Base-by-base conservation (phyloP, 2,888 invertebrate genomes). In the Drosophila neotestacea region DNA sequence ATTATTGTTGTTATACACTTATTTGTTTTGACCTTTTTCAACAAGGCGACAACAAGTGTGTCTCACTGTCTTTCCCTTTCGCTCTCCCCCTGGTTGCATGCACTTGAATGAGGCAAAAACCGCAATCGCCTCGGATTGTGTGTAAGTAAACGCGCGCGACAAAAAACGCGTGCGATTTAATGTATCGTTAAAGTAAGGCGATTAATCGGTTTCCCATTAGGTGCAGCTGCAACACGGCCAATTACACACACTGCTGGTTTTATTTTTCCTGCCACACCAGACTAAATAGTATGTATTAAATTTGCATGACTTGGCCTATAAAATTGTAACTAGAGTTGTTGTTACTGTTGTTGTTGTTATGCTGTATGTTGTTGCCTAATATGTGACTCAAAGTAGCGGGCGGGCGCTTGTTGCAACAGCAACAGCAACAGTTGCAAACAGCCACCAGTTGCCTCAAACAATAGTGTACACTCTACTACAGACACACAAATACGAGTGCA, bases 361-460 rank as follows among this genome's bases (percentile, higher is more conserved):
- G 63, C 60, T 66, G 67, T 52, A 64, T 73, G 64, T 63, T 48
- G 70, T 85, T 85, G 85, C 78, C 73, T 74, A 81, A 83, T 72
- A 76, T 58, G 67, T 62, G 50, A 75, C 73, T 69, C 60, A 76
- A 84, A 78, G 64, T 82, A 86, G 84, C 84, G 84, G 84, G 84
- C 75, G 84, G 82, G 70, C 62, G 77, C 65, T 70, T 75, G 75
- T 70, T 68, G 67, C 71, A 69, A 66, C 70, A 63, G 78, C 71
- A 73, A 63, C 71, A 71, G 22, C 22, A 22, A 22, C 22, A 22
- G 66, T 71, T 55, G 80, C 34, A 48, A 41, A 22, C 22, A 22
- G 22, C 22, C 22, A 22, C 22, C 22, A 22, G 63, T 71, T 63
- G 75, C 61, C 48, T 50, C 59, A 68, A 69, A 84, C 87, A 84